Evolutionary conservation across 1,140 invertebrate genomes (phyloP), one percentile per base, ranked within the genome.

Genomic region (Aphis craccivora): DNA sequence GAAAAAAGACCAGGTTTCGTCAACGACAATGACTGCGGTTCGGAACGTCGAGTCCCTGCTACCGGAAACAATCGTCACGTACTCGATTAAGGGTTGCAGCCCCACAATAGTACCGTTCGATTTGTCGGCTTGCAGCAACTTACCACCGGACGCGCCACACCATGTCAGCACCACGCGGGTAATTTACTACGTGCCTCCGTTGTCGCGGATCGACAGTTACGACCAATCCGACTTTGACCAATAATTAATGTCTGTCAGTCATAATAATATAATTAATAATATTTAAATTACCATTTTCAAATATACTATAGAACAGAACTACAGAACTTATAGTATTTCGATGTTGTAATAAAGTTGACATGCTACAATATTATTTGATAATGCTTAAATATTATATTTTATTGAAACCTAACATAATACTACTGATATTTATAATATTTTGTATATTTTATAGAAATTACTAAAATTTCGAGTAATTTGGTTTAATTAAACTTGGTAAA

Each of bases 61-160:
- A 45, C 93, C 93, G 35, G 90, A 94, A 67, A 94, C 94, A 43
- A 92, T 94, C 11, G 93, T 94, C 76, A 94, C 94, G 43, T 94
- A 94, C 83, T 94, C 92, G 25, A 87, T 94, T 20, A 91, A 86
- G 23, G 94, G 94, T 40, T 94, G 94, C 90, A 94, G 94, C 53
- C 94, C 94, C n/a, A 67, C 94, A 6, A 53, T 86, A 45, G 45
- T 94, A 93, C 94, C 94, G 51, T 94, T 94, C 92, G 91, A 94
- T 90, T 89, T 94, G 67, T 91, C 94, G 20, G 93, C 93, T 23
- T 94, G 94, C 81, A 48, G 67, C 86, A 35, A 53, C 25, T 25
- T 87, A 48, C 25, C 25, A 4, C n/a, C 20, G 30, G 22, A 43
- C 23, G 20, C 35, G 8, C 51, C 30, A 48, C 22, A 5, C 14